Evolutionary conservation across 2,797 vertebrate genomes (phyloP).

Genomic region (Squalus acanthias): DNA sequence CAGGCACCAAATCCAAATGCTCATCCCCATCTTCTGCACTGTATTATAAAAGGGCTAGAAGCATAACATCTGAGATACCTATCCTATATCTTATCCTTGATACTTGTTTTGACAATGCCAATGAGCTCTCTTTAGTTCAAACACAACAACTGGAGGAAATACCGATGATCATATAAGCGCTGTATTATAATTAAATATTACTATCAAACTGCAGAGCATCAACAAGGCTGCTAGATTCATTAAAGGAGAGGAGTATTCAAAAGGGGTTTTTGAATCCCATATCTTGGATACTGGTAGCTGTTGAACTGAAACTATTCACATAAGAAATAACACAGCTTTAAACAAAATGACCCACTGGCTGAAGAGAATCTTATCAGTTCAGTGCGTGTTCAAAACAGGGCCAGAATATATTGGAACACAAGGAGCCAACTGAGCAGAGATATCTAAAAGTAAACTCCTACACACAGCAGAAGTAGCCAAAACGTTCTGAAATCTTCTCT

Average conservation of each 20-base stretch:
- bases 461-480: not conserved
- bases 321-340: not conserved
- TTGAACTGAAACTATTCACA: not conserved
- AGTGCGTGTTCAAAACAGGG: not conserved
- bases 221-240: not conserved
- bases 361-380: not conserved
- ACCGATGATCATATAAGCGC: not conserved
- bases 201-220: not conserved
- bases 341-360: not conserved
- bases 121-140: not conserved
- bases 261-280: not conserved
- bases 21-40: not conserved
- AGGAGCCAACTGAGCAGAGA: not conserved
- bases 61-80: not conserved
- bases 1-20: not conserved
- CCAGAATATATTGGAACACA: not conserved
- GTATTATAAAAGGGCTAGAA: not conserved
- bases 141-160: not conserved
- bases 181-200: not conserved
- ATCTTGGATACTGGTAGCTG: not conserved
- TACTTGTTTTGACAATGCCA: not conserved
- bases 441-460: too few relatives aligned
- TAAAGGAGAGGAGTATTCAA: not conserved
- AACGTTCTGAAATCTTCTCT: not conserved
- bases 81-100: not conserved